Evolutionary conservation across 2,888 invertebrate species (phyloP).

Genomic region (Cataglyphis altisquamis): DNA sequence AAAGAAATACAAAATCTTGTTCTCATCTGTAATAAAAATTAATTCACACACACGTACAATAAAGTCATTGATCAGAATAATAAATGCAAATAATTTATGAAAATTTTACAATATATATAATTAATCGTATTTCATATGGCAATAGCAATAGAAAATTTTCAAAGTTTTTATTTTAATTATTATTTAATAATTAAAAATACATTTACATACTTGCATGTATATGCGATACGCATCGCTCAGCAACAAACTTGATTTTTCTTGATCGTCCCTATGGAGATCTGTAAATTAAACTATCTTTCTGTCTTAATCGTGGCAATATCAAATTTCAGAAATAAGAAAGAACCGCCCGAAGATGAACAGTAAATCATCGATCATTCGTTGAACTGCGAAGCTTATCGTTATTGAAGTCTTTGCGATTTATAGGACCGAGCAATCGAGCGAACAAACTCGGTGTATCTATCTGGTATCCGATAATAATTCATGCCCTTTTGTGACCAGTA

Average conservation of each 20-base stretch:
- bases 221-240: background rate
- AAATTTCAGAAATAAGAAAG: slow-evolving; percentile 1
- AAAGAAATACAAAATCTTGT: background rate
- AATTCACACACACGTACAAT: background rate
- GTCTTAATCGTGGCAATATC: background rate
- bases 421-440: background rate
- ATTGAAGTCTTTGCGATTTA: background rate
- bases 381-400: background rate
- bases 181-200: background rate
- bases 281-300: background rate
- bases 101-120: background rate
- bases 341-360: background rate
- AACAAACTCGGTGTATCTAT: background rate
- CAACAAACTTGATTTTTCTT: background rate
- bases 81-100: background rate
- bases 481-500: slow-evolving; percentile 25
- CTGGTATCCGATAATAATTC: slow-evolving; percentile 24
- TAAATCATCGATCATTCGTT: slow-evolving; percentile 11
- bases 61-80: background rate
- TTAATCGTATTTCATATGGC: background rate
- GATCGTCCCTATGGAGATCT: background rate
- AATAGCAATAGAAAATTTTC: background rate
- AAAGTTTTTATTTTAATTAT: background rate
- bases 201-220: background rate
- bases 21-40: background rate